Evolutionary conservation across 2,113 vertebrate species (phyloP).

Genomic region (Mirounga angustirostris): DNA sequence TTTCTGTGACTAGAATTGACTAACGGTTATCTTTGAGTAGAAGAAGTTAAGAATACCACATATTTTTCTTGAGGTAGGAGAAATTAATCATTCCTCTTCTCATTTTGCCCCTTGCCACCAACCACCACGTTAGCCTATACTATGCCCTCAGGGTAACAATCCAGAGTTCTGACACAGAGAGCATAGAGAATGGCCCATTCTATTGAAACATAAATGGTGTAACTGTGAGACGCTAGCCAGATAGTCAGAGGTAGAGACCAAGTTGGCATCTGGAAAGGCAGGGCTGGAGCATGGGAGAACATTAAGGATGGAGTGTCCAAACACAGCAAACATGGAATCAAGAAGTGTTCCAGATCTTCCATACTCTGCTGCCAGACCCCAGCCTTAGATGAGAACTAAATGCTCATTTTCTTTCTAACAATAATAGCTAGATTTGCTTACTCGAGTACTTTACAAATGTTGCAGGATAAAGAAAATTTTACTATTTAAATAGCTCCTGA

Average conservation of each 20-base stretch:
- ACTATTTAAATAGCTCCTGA: constrained; percentile 33
- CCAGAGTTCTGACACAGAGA: not conserved
- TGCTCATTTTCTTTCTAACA: not conserved
- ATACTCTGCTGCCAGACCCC: not conserved
- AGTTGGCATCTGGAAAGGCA: not conserved
- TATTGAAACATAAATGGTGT: not conserved
- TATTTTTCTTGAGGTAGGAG: not conserved
- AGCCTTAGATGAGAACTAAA: not conserved
- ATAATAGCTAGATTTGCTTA: not conserved
- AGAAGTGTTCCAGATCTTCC: not conserved
- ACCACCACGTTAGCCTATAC: not conserved
- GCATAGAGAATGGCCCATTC: not conserved
- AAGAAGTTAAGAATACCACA: constrained; percentile 47
- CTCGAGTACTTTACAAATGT: constrained; percentile 24
- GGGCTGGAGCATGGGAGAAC: not conserved
- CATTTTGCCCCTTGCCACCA: not conserved
- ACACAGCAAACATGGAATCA: not conserved
- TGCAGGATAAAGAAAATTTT: not conserved
- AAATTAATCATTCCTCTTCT: constrained; percentile 6
- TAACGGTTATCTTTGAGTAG: constrained; percentile 63
- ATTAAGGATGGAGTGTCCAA: not conserved
- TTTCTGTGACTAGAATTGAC: constrained; percentile 58
- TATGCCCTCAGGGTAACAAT: not conserved
- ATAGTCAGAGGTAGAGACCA: not conserved
- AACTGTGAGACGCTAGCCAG: not conserved